Evolutionary conservation across 2,797 vertebrate species (phyloP).

Genomic region (Xiphorhynchus erythropygius): DNA sequence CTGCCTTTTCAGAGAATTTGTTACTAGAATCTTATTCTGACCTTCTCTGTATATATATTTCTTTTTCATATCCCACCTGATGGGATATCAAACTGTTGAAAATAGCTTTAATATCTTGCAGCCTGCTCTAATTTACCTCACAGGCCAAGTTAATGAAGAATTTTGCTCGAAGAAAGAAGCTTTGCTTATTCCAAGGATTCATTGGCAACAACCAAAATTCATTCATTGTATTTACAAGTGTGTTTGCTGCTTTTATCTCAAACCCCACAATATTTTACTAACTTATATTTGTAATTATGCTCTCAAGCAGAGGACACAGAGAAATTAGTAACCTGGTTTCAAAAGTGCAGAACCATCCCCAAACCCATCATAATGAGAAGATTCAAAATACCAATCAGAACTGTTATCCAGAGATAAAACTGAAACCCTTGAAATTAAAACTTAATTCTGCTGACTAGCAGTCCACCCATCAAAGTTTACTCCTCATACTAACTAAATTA

Average conservation of each 20-base stretch:
- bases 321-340: not conserved
- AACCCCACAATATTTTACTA: not conserved
- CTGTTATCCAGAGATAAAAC: not conserved
- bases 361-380: not conserved
- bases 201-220: not conserved
- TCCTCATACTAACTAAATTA: not conserved
- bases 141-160: not conserved
- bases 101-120: not conserved
- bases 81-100: not conserved
- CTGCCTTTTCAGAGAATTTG: not conserved
- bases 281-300: not conserved
- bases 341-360: not conserved
- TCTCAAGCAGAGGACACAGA: not conserved
- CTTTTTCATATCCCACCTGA: not conserved
- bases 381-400: not conserved
- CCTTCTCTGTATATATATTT: not conserved
- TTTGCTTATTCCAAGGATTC: not conserved
- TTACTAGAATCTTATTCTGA: not conserved
- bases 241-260: not conserved
- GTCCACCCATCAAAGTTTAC: not conserved
- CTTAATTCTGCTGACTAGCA: not conserved
- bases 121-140: not conserved
- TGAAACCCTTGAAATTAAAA: not conserved
- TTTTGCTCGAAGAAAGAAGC: not conserved
- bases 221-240: not conserved